Evolutionary conservation across 2,888 invertebrate species (phyloP), one percentile per base, ranked within the genome.

Genomic region (Unio pictorum): DNA sequence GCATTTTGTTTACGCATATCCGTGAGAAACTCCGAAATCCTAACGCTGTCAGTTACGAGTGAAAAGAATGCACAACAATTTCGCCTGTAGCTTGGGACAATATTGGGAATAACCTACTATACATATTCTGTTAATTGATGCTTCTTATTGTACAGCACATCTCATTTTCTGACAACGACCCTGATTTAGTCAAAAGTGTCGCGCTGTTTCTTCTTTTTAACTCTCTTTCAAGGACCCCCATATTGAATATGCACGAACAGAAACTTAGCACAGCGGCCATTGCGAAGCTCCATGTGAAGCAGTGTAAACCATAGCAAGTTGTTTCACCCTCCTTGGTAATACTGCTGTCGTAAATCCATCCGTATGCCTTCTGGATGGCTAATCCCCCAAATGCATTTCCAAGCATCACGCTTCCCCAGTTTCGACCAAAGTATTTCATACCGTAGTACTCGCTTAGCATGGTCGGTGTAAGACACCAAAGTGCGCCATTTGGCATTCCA

Each of bases 391-490:
- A 64, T 3, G 79, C 83, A 59, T 75, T 80, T 1, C 83, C 83
- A 6, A 83, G 56, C 77, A 82, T 81, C 68, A 81, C 79, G 45
- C 66, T 69, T 20, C 83, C 83, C 81, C 83, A 83, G 66, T 83
- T 83, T 15, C 80, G 69, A 11, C 79, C 83, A 68, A 83, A 83
- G 68, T 77, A 80, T 66, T 79, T 76, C 75, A 81, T 69, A 5
- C 83, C 83, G 34, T 80, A 83, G 66, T 78, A 76, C 66, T 83
- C 83, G 56, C 80, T 80, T n/a, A 80, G 74, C 71, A 83, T 81
- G 20, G 81, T 80, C 1, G 83, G 83, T 3, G 83, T 82, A 30
- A 83, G 66, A 55, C 81, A 80, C 81, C 81, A 83, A 23, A 80
- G 75, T 8, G 83, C 79, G 56, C 81, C 83, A 65, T 82, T 81